Evolutionary conservation across 2,888 invertebrate genomes (phyloP), one percentile per base, ranked within the genome.

Genomic region (Meloe dianella): DNA sequence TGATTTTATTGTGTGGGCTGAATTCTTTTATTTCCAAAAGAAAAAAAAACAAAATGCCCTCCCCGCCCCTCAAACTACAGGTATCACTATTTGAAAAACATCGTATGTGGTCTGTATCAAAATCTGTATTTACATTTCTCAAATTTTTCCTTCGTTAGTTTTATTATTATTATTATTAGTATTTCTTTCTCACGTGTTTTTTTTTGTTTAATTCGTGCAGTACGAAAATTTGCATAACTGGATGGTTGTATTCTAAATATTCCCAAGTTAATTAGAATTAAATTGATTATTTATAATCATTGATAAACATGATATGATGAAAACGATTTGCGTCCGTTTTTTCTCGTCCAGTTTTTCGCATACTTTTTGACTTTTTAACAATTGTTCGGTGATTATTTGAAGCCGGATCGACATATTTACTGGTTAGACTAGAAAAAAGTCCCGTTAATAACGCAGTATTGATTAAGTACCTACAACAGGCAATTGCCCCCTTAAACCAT

Each of bases 61-160:
- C 24, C 27, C 6, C 27, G 4, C 8, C 41, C 32, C 32, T 58
- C 59, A 69, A 72, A 71, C 74, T 72, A 72, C 71, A 70, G 74
- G 73, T 69, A 71, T 63, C 61, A 22, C 14, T 41, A 20, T 68
- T 67, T 61, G 56, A 66, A 47, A 47, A 64, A 61, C 79, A 41
- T 73, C 79, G 78, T 76, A 79, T 79, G 79, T 79, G 79, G 79
- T 79, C 79, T 74, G 75, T 75, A 78, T 78, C n/a, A 6, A 41
- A 41, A 78, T 77, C 72, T 68, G 68, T 68, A 71, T 72, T 73
- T 71, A 70, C 67, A 69, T 66, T 71, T 75, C 74, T 72, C 62
- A 1, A 22, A n/a, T 22, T 27, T 57, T 63, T 60, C 56, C 64
- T 64, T 59, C 63, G 27, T 57, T 57, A 22, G 38, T 38, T 51